phyloP scores from a whole-genome alignment of 2,888 invertebrate genomes.

The Drosophila formosana region DNA sequence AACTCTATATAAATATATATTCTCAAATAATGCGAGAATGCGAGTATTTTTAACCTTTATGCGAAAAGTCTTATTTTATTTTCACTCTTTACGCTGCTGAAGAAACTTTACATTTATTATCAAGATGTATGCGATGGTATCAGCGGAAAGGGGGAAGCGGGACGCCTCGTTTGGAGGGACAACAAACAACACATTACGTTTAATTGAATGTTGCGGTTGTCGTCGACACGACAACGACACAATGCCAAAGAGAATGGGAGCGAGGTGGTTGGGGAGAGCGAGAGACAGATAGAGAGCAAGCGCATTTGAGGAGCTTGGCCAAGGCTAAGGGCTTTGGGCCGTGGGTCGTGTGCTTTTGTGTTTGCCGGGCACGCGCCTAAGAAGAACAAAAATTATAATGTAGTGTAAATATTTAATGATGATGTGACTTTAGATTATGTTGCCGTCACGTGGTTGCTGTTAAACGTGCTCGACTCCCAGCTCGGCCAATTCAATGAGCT shows the following conservation, averaged over 20 bases:
- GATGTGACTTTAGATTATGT: slow-evolving; percentile 74
- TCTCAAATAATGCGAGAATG: slow-evolving; percentile 7
- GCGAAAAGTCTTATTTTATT: slow-evolving; percentile 58
- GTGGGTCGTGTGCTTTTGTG: slow-evolving; percentile 27
- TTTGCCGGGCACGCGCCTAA: slow-evolving; percentile 57
- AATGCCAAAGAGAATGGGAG: slow-evolving; percentile 2
- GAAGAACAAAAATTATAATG: slow-evolving; percentile 72
- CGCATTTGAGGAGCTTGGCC: slow-evolving; percentile 12
- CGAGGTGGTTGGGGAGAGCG: neutral
- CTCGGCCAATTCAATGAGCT: slow-evolving; percentile 70
- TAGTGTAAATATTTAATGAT: slow-evolving; percentile 80
- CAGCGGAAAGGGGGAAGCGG: neutral
- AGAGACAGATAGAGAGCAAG: neutral
- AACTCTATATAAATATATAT: slow-evolving; percentile 11
- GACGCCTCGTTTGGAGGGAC: slow-evolving; percentile 56
- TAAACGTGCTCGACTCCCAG: slow-evolving; percentile 54
- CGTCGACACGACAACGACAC: slow-evolving; percentile 39
- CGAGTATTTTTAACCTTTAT: slow-evolving; percentile 30
- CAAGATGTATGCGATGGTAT: slow-evolving; percentile 36
- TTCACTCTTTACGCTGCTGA: slow-evolving; percentile 59
- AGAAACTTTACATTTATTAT: slow-evolving; percentile 77
- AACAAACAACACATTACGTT: slow-evolving; percentile 77
- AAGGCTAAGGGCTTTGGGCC: slow-evolving; percentile 12
- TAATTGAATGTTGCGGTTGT: slow-evolving; percentile 79
- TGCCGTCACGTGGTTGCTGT: slow-evolving; percentile 65